These are phyloP conservation scores for Spodoptera frugiperda DNA, from an alignment of 1,140 invertebrate species.

Conservation along the genomic window DNA sequence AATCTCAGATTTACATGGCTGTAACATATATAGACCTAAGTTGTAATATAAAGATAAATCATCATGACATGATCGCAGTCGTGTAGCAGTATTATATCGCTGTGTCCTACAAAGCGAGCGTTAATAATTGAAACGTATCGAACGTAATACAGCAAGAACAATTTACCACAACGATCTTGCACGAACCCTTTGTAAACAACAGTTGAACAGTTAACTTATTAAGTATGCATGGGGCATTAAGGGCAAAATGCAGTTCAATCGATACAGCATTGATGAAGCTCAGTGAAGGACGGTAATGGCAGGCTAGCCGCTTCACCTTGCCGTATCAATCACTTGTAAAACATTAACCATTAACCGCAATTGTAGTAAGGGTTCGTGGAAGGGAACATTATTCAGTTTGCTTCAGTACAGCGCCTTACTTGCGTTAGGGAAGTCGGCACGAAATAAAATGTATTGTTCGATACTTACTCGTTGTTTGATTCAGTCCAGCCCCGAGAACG, in stretches of 20 bases:
- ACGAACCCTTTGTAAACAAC: too few species aligned
- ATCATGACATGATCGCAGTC: too few species aligned
- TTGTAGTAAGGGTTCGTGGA: too few species aligned
- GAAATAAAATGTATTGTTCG: neutral
- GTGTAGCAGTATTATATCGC: too few species aligned
- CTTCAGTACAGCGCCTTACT: neutral
- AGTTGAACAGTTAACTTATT: neutral
- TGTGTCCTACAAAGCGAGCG: too few species aligned
- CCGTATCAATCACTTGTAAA: neutral
- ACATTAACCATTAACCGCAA: neutral
- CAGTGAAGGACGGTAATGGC: neutral
- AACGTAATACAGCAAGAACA: too few species aligned
- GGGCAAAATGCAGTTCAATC: neutral
- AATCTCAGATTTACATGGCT: too few species aligned
- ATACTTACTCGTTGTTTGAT: conserved; percentile 65
- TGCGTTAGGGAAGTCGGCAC: neutral
- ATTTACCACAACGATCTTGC: too few species aligned
- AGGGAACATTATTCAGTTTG: neutral
- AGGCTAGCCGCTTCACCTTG: neutral
- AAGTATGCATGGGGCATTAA: neutral
- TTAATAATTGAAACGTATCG: too few species aligned
- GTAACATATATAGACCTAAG: too few species aligned
- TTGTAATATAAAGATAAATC: too few species aligned
- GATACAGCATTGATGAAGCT: too few species aligned
- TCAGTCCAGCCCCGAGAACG: conserved; percentile 48